Base-by-base conservation (phyloP, 30 jellyfish, hydroid and myxozoan species). In the Cassiopea xamachana region DNA sequence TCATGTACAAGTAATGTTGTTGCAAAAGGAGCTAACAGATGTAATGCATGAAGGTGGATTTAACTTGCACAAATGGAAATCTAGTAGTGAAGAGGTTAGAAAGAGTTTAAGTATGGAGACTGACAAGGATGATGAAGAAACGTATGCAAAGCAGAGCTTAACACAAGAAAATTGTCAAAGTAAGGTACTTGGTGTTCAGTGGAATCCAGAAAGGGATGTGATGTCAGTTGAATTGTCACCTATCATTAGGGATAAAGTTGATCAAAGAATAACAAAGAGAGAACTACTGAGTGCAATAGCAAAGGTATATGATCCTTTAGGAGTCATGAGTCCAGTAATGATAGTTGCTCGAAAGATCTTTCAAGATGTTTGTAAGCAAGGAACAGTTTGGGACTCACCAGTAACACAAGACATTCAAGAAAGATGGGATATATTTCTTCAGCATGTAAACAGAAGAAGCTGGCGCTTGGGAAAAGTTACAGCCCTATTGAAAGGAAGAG, bases 171-270 rank as follows among this genome's bases (percentile, higher is more conserved):
- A 80, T 61, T 18, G 58, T 18, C 86, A 73, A 27, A 84, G 92
- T 47, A 84, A 84, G 64, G 92, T 84, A 46, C 85, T 84, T 64
- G 92, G 92, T 14, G 48, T 84, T 1, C 71, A 84, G 70, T 84
- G 92, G 92, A 73, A 84, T 58, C 73, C 85, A 47, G 79, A 59
- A 68, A 73, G 51, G 43, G 86, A 84, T 73, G 46, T 84, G 8
- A 84, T 84, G 92, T 45, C 92, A n/a, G 82, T 84, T 1, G 86
- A 84, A 18, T 59, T 84, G 75, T 70, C 85, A 2, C 91, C 69
- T 46, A 69, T 83, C 19, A 84, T 60, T 5, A 50, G 48, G 62
- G 64, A 48, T 48, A 67, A 74, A 80, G 79, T 18, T 6, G 60
- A n/a, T n/a, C 64, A n/a, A 18, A 39, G 46, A 18, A 43, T 59